Conservation (phyloP, 2,888 invertebrate genomes). For the Pristionchus exspectatus region DNA sequence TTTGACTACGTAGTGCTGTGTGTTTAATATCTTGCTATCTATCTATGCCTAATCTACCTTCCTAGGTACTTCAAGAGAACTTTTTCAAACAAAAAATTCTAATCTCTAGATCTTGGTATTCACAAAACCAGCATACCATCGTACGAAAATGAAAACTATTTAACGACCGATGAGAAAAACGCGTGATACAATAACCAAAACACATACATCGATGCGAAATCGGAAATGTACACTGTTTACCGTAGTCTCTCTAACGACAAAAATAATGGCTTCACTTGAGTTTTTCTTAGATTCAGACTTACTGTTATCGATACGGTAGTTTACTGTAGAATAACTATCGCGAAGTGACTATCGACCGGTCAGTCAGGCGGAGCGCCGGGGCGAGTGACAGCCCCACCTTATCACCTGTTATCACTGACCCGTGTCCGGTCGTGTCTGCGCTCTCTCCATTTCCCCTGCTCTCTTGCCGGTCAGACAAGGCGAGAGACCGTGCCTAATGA, state of each 20-base stretch:
- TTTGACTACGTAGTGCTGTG: no score
- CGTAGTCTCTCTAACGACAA: background rate
- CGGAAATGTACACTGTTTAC: background rate
- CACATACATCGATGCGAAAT: background rate
- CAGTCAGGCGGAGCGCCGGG: background rate
- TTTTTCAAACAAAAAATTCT: no score
- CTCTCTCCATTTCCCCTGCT: background rate
- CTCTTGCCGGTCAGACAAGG: background rate
- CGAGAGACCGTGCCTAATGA: no score
- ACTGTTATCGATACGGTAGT: background rate
- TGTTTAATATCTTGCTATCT: no score
- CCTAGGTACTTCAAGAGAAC: no score
- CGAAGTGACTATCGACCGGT: constrained; percentile 28
- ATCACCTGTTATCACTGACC: constrained; percentile 38
- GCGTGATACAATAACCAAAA: no score
- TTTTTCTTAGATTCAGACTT: background rate
- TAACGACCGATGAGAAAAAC: no score
- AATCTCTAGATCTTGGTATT: no score
- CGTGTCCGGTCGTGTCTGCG: background rate
- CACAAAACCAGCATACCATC: no score
- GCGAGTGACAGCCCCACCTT: background rate
- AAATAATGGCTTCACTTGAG: no score
- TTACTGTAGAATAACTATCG: background rate
- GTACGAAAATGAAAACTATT: no score
- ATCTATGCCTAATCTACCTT: no score